A percentile compares a stretch with the other conserved stretches of the same genome.
Evolutionary conservation across 2,113 vertebrate genomes (phyloP).

Genomic region (Spilogale gracilis): DNA sequence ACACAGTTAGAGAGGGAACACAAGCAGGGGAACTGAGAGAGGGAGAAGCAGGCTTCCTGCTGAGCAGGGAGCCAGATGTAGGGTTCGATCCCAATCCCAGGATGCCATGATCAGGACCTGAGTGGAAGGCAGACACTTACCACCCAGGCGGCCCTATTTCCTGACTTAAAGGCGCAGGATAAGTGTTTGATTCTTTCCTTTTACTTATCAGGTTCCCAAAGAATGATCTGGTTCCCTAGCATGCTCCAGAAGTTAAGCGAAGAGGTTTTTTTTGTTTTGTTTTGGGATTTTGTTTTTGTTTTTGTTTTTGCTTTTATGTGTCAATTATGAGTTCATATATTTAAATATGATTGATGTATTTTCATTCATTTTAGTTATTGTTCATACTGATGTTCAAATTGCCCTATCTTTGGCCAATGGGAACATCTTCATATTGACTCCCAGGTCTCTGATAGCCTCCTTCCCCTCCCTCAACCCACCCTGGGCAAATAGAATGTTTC

Average conservation of each 20-base stretch:
- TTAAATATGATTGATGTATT: conserved; percentile 9
- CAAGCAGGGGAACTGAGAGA: too few relatives aligned
- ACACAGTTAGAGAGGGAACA: too few relatives aligned
- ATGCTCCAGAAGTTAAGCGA: not conserved
- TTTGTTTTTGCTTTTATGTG: not conserved
- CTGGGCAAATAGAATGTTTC: not conserved
- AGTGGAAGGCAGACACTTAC: too few relatives aligned
- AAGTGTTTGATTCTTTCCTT: not conserved
- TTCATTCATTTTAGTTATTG: not conserved
- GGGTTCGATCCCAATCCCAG: too few relatives aligned
- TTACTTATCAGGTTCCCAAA: conserved; percentile 12
- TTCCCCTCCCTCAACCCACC: not conserved
- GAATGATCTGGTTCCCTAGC: not conserved
- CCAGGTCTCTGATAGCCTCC: not conserved
- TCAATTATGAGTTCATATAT: not conserved
- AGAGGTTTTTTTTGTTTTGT: not conserved
- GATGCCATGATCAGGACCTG: too few relatives aligned
- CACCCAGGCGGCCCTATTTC: not conserved
- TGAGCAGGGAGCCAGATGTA: too few relatives aligned
- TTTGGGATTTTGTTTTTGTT: not conserved
- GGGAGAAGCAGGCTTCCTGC: too few relatives aligned
- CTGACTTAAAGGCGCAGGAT: not conserved
- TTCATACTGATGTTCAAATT: conserved; percentile 18
- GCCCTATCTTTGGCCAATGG: not conserved
- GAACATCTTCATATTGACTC: not conserved